Evolutionary conservation across 2,888 invertebrate genomes (phyloP), one percentile per base, ranked within the genome.

Genomic region (Eulithis testata): DNA sequence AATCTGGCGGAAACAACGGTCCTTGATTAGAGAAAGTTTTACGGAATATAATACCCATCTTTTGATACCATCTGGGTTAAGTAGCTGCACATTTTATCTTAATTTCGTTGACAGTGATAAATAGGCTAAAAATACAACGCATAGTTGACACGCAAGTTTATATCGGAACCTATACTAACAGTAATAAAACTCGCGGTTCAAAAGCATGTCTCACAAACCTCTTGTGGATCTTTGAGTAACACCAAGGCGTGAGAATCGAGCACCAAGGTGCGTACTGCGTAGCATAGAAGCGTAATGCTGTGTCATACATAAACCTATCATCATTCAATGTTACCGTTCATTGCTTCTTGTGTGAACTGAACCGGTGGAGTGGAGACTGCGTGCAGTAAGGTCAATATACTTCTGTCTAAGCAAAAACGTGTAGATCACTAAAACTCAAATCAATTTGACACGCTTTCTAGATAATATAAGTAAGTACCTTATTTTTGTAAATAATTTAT

Each of bases 21-120:
- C 72, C 66, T 72, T 68, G 69, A 70, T 70, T 69, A 69, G 72
- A 55, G 73, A 73, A 73, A 72, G 72, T 64, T 64, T 40, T 54
- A 66, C 63, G 63, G 60, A 69, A 72, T n/a, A 27, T 66, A 64
- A 66, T 72, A 68, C 61, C 65, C 66, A 73, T 70, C 65, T 71
- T 69, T 69, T 64, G 52, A 60, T 64, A 65, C 61, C 69, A 73
- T 72, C 69, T 73, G 65, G 69, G 70, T 71, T 69, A 72, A 73
- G 68, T 69, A 64, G 63, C 52, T 63, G 51, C 65, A 65, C 43
- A 49, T 70, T 70, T 69, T 55, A 60, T 69, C 58, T 69, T 65
- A 70, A 66, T 68, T 73, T 70, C 40, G 66, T 56, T 57, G 61
- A 70, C 66, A 65, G 63, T 65, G 66, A 70, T 66, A 65, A 67